A percentile compares a stretch with the other conserved stretches of the same genome.
Evolutionary conservation across 1,140 invertebrate genomes (phyloP).

Genomic region (Ostrea edulis): DNA sequence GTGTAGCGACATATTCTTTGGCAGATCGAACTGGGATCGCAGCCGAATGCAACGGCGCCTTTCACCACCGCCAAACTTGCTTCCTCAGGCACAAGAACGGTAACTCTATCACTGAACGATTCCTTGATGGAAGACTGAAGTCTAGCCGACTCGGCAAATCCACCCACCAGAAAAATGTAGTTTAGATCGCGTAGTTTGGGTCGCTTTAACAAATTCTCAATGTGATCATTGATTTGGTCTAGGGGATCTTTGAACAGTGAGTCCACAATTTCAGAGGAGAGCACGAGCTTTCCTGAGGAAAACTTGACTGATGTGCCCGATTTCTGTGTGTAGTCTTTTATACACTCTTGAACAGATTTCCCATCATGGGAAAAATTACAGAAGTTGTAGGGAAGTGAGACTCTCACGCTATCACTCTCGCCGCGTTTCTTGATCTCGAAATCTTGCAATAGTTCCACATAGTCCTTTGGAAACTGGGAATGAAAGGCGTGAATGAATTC

Average conservation of each 20-base stretch:
- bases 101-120: conserved; percentile 79
- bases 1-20: conserved; percentile 82
- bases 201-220: conserved; percentile 68
- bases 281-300: conserved; percentile 74
- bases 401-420: conserved; percentile 74
- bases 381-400: conserved; percentile 75
- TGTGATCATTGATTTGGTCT: conserved; percentile 73
- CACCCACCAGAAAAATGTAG: conserved; percentile 83
- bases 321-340: conserved; percentile 67
- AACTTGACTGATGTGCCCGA: conserved; percentile 69
- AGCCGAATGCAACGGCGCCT: conserved; percentile 83
- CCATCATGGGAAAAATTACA: conserved; percentile 74
- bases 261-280: conserved; percentile 69
- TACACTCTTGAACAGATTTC: conserved; percentile 71
- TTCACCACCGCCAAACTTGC: conserved; percentile 75
- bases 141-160: conserved; percentile 83
- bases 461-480: conserved; percentile 73
- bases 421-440: conserved; percentile 77
- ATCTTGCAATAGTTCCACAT: conserved; percentile 75
- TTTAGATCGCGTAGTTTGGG: conserved; percentile 77
- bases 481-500: conserved; percentile 72
- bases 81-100: conserved; percentile 82
- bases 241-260: conserved; percentile 72
- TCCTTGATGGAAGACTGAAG: conserved; percentile 81
- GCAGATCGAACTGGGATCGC: conserved; percentile 82